Base-by-base conservation (phyloP, 2,797 vertebrate species). In the Cynodonichthys magdalenae region DNA sequence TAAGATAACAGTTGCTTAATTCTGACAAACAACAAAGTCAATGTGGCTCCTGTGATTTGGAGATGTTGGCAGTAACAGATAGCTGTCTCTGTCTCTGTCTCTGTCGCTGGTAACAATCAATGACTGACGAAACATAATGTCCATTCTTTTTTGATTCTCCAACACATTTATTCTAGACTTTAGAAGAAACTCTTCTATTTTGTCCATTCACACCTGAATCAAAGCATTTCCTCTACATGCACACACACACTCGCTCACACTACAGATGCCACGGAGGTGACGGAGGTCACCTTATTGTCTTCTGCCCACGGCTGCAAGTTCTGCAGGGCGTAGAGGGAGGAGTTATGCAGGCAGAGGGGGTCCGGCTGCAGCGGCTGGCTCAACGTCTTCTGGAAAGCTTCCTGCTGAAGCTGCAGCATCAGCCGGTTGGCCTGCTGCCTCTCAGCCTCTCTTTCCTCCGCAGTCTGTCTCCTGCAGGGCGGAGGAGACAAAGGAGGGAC, bases 241-340 rank as follows among this genome's bases (percentile, higher is more conserved):
- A 59, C 62, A 52, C 53, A 60, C 59, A 24, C 59, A 63, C 70
- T 46, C 53, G 51, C 55, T 94, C 91, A 93, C 72, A 93, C 93
- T 58, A 93, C 91, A 82, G 93, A 93, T 62, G 93, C 94, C 72
- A 92, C 73, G 67, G 92, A 92, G 91, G 93, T 94, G 92, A 94
- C 92, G 83, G 94, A 94, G 86, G 94, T 93, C 92, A 95, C 96
- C 92, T 97, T 96, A 93, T 95, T 95, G 87, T 98, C 96, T 67
- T 98, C 97, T 0, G 96, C 97, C 97, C 97, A 99, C 64, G 97
- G 97, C 93, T 99, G 97, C 77, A 99, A 93, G 94, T 98, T 98
- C 94, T 99, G 97, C 89, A 99, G 92, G 80, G 97, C 97, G 55
- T 96, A 98, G 63, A 99, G 95, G 12, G 97, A 99, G 72, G 97